Evolutionary conservation across 2,113 vertebrate species (phyloP).

Genomic region (Nettapus auritus): DNA sequence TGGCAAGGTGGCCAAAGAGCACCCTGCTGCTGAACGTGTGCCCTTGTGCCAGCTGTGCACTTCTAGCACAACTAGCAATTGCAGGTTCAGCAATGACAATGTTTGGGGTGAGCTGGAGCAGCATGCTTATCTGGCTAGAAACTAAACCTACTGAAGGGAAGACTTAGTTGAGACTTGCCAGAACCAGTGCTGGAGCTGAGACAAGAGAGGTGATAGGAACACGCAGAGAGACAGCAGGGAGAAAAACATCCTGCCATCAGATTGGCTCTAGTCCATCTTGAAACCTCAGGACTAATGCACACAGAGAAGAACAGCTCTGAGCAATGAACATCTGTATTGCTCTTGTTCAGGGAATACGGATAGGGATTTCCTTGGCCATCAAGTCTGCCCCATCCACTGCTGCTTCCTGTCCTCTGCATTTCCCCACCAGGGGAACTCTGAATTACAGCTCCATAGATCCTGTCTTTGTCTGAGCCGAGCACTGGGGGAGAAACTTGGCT

Average conservation of each 20-base stretch:
- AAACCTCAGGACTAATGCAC: not conserved
- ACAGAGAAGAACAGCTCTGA: not conserved
- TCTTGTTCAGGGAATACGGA: not conserved
- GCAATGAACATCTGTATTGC: not conserved
- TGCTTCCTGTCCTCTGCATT: not conserved
- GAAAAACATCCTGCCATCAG: not conserved
- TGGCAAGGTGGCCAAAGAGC: not conserved
- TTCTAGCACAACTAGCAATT: not conserved
- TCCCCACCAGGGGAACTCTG: not conserved
- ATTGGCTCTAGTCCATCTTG: not conserved
- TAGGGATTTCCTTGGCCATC: not conserved
- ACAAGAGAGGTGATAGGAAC: not conserved
- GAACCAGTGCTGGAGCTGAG: not conserved
- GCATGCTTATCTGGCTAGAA: not conserved
- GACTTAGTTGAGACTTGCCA: not conserved
- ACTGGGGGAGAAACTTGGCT: not conserved
- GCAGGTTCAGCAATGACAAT: not conserved
- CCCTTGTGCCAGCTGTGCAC: not conserved
- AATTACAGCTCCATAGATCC: not conserved
- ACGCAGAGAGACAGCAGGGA: fast-evolving
- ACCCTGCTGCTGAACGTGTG: not conserved
- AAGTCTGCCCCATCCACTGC: not conserved
- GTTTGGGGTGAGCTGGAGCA: not conserved
- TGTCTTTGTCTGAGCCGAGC: not conserved
- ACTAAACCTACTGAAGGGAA: not conserved